phyloP scores from a whole-genome alignment of 92 coral and sea anemone genomes.

The Zoanthus sociatus region DNA sequence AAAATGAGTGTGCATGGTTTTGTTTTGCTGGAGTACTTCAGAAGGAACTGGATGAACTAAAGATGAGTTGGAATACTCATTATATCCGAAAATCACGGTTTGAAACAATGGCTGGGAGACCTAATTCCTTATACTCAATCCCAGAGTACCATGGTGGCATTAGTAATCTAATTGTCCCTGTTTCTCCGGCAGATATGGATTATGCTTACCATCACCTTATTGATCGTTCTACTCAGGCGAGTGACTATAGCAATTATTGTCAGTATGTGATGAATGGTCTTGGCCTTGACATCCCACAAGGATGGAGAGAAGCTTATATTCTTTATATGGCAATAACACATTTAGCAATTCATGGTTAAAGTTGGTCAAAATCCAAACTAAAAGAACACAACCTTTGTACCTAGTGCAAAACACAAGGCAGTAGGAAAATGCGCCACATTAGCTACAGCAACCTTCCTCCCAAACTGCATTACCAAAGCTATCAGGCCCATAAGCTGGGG shows the following conservation, averaged over 20 bases:
- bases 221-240: slow-evolving; percentile 29
- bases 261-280: slow-evolving; percentile 41
- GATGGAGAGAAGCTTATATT: slow-evolving; percentile 37
- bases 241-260: slow-evolving; percentile 27
- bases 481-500: no score
- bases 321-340: slow-evolving; percentile 43
- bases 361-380: slow-evolving; percentile 29
- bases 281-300: slow-evolving; percentile 32
- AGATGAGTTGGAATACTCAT: slow-evolving; percentile 48
- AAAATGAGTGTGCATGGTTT: slow-evolving; percentile 49
- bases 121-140: slow-evolving; percentile 49
- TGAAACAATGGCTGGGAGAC: slow-evolving; percentile 50
- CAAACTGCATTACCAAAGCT: slow-evolving; percentile 30
- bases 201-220: slow-evolving; percentile 44
- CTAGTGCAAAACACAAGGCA: slow-evolving; percentile 34
- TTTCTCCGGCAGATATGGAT: slow-evolving; percentile 45
- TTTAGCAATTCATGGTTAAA: slow-evolving; percentile 31
- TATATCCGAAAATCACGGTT: slow-evolving; percentile 55
- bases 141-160: slow-evolving; percentile 59
- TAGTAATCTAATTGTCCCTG: slow-evolving; percentile 39
- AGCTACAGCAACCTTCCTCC: slow-evolving; percentile 37
- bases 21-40: slow-evolving; percentile 50
- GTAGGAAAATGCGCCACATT: slow-evolving; percentile 25
- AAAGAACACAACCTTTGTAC: slow-evolving; percentile 27
- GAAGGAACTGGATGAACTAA: slow-evolving; percentile 42